phyloP scores from a whole-genome alignment of 2,888 invertebrate species.

The Synergus umbraculus region DNA sequence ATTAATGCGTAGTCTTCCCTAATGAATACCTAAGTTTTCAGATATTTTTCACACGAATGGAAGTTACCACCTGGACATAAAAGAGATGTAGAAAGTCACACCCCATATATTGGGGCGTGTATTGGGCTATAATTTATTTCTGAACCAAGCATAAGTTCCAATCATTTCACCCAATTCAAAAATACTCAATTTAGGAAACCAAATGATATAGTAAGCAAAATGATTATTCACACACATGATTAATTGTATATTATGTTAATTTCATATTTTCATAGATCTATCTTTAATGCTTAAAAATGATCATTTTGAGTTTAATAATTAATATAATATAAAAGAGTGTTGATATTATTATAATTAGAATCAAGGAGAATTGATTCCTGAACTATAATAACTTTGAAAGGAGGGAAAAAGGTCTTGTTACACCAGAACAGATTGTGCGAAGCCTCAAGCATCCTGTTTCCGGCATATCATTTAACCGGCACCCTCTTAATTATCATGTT shows the following conservation, averaged over 20 bases:
- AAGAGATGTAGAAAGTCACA: background rate
- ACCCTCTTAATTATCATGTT: conserved; percentile 46
- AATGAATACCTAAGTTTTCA: background rate
- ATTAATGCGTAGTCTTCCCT: background rate
- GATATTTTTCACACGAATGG: conserved; percentile 25
- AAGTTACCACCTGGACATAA: conserved; percentile 40
- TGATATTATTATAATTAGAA: background rate
- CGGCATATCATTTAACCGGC: conserved; percentile 64
- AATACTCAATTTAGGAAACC: background rate
- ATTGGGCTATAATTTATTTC: background rate
- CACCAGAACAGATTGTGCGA: conserved; percentile 63
- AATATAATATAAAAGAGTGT: too few species aligned
- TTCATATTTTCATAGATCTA: background rate
- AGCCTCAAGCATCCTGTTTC: conserved; percentile 67
- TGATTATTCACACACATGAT: too few species aligned
- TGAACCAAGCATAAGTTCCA: background rate
- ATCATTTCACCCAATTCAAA: background rate
- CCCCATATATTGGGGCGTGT: background rate
- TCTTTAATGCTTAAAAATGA: background rate
- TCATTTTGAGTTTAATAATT: too few species aligned
- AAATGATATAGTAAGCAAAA: background rate
- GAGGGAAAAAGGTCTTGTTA: conserved; percentile 62
- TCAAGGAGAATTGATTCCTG: background rate
- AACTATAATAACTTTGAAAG: conserved; percentile 4
- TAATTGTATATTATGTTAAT: background rate